Evolutionary conservation across 2,113 vertebrate species (phyloP), one percentile per base, ranked within the genome.

Genomic region (Neolamprologus modestus): DNA sequence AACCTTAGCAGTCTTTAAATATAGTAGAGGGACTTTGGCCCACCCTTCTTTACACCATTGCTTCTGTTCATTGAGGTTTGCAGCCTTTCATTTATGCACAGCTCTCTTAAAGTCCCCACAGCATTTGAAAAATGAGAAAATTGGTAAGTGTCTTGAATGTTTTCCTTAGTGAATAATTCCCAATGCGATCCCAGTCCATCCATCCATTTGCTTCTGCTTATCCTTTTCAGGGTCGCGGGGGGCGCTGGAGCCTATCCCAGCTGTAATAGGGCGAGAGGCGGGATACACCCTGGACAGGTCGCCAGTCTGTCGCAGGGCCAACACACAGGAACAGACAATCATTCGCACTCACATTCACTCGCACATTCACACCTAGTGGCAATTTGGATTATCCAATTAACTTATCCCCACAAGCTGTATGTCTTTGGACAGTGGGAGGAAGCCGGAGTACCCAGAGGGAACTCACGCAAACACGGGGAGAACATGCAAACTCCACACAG

Each of bases 31-130:
- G 35, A 42, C n/a, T 47, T 28, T 28, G 21, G 21, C 40, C 6
- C 40, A 7, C 40, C 3, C 40, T 28, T 47, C 68, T 73, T 73
- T 73, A 45, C 40, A 47, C 24, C 14, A 26, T 47, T 73, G 8
- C 40, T 73, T 45, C 40, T 26, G 68, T 47, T 76, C 31, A 35
- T n/a, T 63, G 31, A n/a, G 31, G 31, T 76, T 73, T 26, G 28
- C 21, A 42, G 66, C 12, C 6, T 10, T 73, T 73, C 8, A 16
- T 73, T 45, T 45, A 45, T 73, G 37, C 37, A 16, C 66, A 73
- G 68, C 21, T 73, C 68, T 73, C 21, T 45, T 45, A 45, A 73
- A 45, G 40, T 76, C 68, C 9, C 42, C 42, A 47, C 42, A 76
- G 71, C 40, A 47, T 28, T 76, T 76, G 24, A 19, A 47, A 37